A percentile compares a stretch with the other conserved stretches of the same genome.
phyloP scores from a whole-genome alignment of 2,113 vertebrate genomes.

The Herpetotheres cachinnans region DNA sequence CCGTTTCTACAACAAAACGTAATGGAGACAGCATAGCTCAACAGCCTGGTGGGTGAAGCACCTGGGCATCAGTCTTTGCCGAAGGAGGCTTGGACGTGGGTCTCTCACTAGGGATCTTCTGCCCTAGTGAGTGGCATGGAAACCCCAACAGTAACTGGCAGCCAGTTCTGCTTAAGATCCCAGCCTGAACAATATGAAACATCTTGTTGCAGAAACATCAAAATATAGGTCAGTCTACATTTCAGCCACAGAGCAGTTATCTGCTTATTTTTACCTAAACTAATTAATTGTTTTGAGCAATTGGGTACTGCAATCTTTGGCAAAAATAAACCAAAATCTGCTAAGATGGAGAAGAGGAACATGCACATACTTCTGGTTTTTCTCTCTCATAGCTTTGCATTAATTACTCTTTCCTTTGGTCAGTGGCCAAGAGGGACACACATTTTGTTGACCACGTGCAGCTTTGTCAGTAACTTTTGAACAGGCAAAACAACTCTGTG shows the following conservation, averaged over 20 bases:
- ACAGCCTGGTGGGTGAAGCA: neutral
- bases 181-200: neutral
- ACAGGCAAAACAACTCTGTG: neutral
- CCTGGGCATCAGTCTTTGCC: neutral
- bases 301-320: neutral
- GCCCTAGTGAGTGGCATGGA: neutral
- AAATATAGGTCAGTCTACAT: neutral
- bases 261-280: neutral
- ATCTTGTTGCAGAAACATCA: neutral
- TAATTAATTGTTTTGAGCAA: neutral
- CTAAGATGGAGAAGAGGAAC: neutral
- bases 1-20: neutral
- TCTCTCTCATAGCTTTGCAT: neutral
- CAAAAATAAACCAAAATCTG: neutral
- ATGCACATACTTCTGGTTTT: neutral
- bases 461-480: neutral
- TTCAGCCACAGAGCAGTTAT: neutral
- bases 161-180: neutral
- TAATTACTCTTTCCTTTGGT: neutral
- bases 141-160: neutral
- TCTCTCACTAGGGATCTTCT: neutral
- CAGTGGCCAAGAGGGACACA: neutral
- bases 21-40: neutral
- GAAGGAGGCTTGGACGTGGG: neutral
- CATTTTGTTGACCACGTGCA: neutral